A percentile compares a stretch with the other conserved stretches of the same genome.
Conservation (phyloP, 2,113 vertebrate genomes). For the Cettia cetti region DNA sequence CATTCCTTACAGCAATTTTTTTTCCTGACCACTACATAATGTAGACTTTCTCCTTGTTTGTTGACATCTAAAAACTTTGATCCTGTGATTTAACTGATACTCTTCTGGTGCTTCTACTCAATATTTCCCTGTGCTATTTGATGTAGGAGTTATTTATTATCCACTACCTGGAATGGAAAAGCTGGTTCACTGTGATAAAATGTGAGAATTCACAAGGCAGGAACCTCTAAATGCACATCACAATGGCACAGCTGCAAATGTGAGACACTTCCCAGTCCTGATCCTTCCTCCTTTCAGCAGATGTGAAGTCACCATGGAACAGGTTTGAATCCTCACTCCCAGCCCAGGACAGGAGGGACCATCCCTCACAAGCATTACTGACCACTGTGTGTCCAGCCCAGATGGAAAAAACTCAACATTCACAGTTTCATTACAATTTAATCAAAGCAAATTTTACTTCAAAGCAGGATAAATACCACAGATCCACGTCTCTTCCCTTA, state of each 20-base stretch:
- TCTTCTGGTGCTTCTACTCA: background rate
- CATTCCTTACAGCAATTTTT: conserved; percentile 74
- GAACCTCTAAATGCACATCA: conserved; percentile 5
- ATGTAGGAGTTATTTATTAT: conserved; percentile 31
- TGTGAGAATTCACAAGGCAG: background rate
- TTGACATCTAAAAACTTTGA: conserved; percentile 66
- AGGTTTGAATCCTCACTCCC: background rate
- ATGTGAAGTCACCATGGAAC: accelerated
- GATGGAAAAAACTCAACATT: background rate
- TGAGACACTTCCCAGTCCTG: background rate
- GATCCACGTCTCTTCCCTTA: background rate
- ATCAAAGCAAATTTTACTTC: background rate
- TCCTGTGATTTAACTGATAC: conserved; percentile 47
- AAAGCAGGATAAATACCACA: background rate
- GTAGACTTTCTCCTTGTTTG: conserved; percentile 65
- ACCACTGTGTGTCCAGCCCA: accelerated
- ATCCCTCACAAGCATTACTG: background rate
- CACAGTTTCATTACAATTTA: background rate
- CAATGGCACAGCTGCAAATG: background rate
- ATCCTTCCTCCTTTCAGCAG: background rate
- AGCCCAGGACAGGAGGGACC: background rate
- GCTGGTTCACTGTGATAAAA: conserved; percentile 45
- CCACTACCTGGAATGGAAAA: conserved; percentile 39
- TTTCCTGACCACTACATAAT: conserved; percentile 66
- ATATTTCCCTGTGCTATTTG: conserved; percentile 25